Conservation (phyloP, 1,140 invertebrate genomes). For the Drosophila simulans region DNA sequence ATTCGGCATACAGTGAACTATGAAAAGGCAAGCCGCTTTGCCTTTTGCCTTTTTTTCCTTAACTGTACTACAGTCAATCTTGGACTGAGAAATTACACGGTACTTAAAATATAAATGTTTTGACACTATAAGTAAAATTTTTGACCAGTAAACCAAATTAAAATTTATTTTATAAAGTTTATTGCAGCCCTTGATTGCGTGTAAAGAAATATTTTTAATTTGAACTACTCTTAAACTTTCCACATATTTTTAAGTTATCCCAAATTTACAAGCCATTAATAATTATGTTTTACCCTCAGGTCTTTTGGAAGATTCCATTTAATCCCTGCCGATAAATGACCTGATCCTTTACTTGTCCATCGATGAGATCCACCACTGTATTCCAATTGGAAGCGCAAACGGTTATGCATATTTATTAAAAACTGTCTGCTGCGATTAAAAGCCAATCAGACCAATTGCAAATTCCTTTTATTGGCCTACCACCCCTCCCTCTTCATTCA, state of each 20-base stretch:
- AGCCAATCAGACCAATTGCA: conserved; percentile 81
- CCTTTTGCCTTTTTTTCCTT: not conserved
- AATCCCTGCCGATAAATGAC: not conserved
- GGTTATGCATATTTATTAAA: conserved; percentile 83
- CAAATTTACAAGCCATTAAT: too few relatives aligned
- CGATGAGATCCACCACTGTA: conserved; percentile 7
- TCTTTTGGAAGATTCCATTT: not conserved
- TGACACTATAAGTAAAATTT: too few relatives aligned
- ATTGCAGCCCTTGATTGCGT: too few relatives aligned
- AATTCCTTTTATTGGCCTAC: conserved; percentile 77
- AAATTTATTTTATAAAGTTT: not conserved
- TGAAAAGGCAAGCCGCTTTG: not conserved
- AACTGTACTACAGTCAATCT: not conserved
- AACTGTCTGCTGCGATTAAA: conserved; percentile 82
- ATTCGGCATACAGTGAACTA: conserved; percentile 18
- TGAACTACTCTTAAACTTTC: too few relatives aligned
- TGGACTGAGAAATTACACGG: too few relatives aligned
- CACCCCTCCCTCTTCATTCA: conserved; percentile 13
- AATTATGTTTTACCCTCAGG: not conserved
- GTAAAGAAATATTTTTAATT: too few relatives aligned
- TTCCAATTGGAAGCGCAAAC: conserved; percentile 31
- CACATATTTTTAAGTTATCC: too few relatives aligned
- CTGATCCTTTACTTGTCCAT: not conserved
- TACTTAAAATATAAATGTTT: too few relatives aligned
- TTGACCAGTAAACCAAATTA: too few relatives aligned